phyloP scores from a whole-genome alignment of 1,140 invertebrate genomes.

The Bursaphelenchus mucronatus region DNA sequence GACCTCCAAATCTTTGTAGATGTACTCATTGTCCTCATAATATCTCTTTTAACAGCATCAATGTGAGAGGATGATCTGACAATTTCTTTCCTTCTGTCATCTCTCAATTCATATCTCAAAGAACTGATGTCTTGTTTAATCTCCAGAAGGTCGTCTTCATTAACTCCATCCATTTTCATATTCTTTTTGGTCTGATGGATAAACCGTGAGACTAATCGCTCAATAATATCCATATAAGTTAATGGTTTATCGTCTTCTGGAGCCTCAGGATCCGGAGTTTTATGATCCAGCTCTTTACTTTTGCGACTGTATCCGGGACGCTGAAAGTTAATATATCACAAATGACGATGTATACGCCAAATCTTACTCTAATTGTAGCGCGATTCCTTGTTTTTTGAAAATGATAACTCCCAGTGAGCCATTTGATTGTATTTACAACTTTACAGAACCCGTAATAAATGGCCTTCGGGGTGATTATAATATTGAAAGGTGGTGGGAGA shows the following conservation, averaged over 20 bases:
- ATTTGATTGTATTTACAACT: constrained; percentile 46
- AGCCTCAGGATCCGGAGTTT: constrained; percentile 26
- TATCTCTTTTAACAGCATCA: constrained; percentile 65
- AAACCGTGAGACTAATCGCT: constrained; percentile 63
- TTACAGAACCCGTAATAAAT: constrained; percentile 62
- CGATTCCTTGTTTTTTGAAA: constrained; percentile 49
- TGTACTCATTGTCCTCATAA: constrained; percentile 60
- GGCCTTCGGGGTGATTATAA: constrained; percentile 67
- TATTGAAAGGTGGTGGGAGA: constrained; percentile 66
- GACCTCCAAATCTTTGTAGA: constrained; percentile 37
- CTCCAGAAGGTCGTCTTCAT: constrained; percentile 67
- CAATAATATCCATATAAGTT: constrained; percentile 65
- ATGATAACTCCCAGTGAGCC: constrained; percentile 53
- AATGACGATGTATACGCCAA: not conserved
- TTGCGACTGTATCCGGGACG: constrained; percentile 56
- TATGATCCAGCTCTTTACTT: constrained; percentile 45
- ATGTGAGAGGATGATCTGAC: constrained; percentile 63
- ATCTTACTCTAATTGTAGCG: constrained; percentile 53
- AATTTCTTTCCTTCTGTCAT: constrained; percentile 65
- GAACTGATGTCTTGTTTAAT: constrained; percentile 67
- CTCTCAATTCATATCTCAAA: constrained; percentile 65
- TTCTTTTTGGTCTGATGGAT: constrained; percentile 62
- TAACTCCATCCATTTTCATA: constrained; percentile 66
- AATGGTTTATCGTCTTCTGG: constrained; percentile 40
- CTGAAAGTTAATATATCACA: constrained; percentile 35